Conservation (phyloP, 2,888 invertebrate species). For the Horisme vitalbata region DNA sequence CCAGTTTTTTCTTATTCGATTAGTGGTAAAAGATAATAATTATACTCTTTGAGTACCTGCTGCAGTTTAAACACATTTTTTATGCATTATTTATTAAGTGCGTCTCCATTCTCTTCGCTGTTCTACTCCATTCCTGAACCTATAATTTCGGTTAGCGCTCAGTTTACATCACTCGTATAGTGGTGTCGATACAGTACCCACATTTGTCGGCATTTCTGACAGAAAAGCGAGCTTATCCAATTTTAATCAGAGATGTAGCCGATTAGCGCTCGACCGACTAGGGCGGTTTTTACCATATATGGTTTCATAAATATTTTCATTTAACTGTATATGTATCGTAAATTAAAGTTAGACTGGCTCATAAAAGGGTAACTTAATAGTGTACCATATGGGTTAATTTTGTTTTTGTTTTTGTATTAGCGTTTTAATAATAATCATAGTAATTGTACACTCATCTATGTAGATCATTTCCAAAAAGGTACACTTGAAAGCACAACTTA, state of each 20-base stretch:
- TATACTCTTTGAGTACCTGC: too few relatives aligned
- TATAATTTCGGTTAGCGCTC: slow-evolving; percentile 76
- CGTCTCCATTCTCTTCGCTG: slow-evolving; percentile 52
- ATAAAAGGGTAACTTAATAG: not conserved
- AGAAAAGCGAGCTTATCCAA: slow-evolving; percentile 46
- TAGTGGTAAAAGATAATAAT: slow-evolving; percentile 8
- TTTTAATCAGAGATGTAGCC: slow-evolving; percentile 75
- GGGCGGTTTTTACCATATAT: slow-evolving; percentile 62
- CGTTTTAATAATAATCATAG: slow-evolving; percentile 29
- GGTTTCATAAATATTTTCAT: slow-evolving; percentile 34
- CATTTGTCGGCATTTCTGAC: slow-evolving; percentile 59
- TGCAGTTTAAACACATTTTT: too few relatives aligned
- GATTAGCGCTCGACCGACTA: slow-evolving; percentile 64
- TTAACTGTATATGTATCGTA: slow-evolving; percentile 35
- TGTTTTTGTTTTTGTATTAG: slow-evolving; percentile 8
- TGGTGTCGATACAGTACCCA: slow-evolving; percentile 62
- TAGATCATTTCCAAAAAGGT: slow-evolving; percentile 44
- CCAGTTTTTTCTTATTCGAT: too few relatives aligned
- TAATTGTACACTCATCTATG: slow-evolving; percentile 30
- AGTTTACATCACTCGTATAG: slow-evolving; percentile 66
- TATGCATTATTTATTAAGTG: too few relatives aligned
- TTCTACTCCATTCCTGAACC: slow-evolving; percentile 53
- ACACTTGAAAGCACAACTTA: slow-evolving; percentile 65
- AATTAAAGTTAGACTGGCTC: slow-evolving; percentile 38
- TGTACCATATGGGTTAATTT: slow-evolving; percentile 2